Percentiles rank a stretch among this genome's conserved stretches.
These are phyloP conservation scores for Podilymbus podiceps DNA, from an alignment of 2,113 vertebrate species.

Conservation along the genomic window DNA sequence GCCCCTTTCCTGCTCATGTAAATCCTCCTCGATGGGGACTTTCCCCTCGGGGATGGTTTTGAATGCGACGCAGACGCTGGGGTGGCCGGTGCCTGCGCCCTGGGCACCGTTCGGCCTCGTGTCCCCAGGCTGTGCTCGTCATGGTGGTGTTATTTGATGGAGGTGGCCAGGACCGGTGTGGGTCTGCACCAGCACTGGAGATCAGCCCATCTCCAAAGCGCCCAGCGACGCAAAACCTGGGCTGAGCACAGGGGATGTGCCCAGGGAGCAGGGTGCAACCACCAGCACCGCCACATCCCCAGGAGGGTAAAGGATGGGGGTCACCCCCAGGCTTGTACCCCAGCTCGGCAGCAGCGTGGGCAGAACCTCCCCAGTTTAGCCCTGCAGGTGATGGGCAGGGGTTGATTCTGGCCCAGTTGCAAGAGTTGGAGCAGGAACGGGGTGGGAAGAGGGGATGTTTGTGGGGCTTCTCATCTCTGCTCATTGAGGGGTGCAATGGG, in stretches of 20 bases:
- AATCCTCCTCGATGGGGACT: not conserved
- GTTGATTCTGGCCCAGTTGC: not conserved
- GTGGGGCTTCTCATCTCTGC: not conserved
- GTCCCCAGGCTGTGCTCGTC: accelerated
- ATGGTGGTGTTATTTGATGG: not conserved
- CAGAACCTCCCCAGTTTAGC: not conserved
- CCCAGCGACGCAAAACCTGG: not conserved
- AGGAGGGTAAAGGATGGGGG: not conserved
- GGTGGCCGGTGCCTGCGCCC: not conserved
- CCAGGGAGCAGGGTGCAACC: not conserved
- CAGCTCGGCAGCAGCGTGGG: not conserved
- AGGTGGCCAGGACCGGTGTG: not conserved
- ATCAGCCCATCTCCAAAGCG: not conserved
- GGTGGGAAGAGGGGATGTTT: not conserved
- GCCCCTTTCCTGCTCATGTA: constrained; percentile 67
- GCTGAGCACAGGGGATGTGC: not conserved
- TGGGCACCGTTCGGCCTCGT: not conserved
- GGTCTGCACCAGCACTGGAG: not conserved
- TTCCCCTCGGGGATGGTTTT: constrained; percentile 22
- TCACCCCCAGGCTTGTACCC: not conserved
- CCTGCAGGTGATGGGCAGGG: not conserved
- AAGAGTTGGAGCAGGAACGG: not conserved
- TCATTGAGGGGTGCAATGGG: not conserved
- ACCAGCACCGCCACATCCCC: not conserved
- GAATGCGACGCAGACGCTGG: not conserved